phyloP scores from a whole-genome alignment of 2,113 vertebrate species.

The Chrysemys picta region DNA sequence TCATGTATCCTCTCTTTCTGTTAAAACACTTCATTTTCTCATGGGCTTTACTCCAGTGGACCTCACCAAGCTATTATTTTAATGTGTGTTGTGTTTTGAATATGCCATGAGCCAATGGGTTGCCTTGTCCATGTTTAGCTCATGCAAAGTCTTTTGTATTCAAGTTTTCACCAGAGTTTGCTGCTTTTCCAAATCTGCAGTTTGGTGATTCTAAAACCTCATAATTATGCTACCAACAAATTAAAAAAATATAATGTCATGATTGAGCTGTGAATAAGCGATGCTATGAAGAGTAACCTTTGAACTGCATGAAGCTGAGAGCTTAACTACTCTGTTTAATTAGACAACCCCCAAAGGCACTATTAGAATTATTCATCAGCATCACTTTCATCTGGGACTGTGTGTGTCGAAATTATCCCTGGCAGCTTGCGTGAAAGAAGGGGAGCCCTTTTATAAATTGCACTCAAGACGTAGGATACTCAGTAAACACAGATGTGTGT shows the following conservation, averaged over 20 bases:
- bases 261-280: neutral
- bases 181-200: neutral
- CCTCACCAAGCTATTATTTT: neutral
- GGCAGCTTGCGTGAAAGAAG: slow-evolving; percentile 17
- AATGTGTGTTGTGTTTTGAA: neutral
- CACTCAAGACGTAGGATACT: neutral
- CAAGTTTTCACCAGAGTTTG: neutral
- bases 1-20: neutral
- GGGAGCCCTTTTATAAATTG: slow-evolving; percentile 17
- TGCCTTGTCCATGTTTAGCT: neutral
- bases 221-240: neutral
- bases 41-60: neutral
- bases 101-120: neutral
- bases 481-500: slow-evolving; percentile 12
- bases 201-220: neutral
- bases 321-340: neutral
- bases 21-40: neutral
- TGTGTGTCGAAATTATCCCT: slow-evolving; percentile 6
- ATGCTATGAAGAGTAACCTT: neutral
- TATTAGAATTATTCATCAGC: neutral
- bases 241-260: neutral
- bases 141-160: rapidly evolving
- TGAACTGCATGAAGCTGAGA: neutral
- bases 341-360: neutral
- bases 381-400: slow-evolving; percentile 9